Percentiles rank a stretch among this genome's conserved stretches.
Conservation (phyloP, 2,797 vertebrate species). For the Urosaurus nigricauda region DNA sequence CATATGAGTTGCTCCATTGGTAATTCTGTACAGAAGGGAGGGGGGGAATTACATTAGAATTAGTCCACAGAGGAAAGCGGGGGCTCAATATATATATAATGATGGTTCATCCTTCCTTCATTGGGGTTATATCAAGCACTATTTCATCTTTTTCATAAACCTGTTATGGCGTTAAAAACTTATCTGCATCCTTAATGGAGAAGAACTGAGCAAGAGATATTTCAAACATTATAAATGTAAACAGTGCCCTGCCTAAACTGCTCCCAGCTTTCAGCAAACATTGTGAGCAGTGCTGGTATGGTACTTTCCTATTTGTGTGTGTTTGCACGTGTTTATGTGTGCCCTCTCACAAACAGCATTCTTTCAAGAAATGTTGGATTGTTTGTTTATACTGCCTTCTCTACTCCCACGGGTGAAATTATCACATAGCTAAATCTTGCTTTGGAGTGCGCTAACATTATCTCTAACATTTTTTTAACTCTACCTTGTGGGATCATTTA, state of each 20-base stretch:
- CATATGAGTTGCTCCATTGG: background rate
- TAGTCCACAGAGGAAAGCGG: background rate
- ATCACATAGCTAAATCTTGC: background rate
- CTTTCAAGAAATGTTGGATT: background rate
- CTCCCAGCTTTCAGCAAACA: background rate
- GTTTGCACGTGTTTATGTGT: too few species aligned
- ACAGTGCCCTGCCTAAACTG: background rate
- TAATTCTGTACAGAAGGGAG: background rate
- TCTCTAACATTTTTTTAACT: background rate
- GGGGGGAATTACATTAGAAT: background rate
- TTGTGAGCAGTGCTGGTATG: background rate
- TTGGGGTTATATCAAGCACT: background rate
- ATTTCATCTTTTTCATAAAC: background rate
- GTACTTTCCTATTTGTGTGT: background rate
- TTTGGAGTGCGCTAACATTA: background rate
- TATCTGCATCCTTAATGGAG: background rate
- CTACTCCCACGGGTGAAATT: background rate
- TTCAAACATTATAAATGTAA: slow-evolving; percentile 1
- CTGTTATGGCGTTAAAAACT: background rate
- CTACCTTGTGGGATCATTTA: background rate
- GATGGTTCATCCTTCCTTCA: background rate
- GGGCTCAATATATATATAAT: background rate
- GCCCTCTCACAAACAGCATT: background rate
- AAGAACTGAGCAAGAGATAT: background rate
- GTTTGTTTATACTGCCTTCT: background rate